phyloP scores from a whole-genome alignment of 2,113 vertebrate species.

The Hippocampus comes region DNA sequence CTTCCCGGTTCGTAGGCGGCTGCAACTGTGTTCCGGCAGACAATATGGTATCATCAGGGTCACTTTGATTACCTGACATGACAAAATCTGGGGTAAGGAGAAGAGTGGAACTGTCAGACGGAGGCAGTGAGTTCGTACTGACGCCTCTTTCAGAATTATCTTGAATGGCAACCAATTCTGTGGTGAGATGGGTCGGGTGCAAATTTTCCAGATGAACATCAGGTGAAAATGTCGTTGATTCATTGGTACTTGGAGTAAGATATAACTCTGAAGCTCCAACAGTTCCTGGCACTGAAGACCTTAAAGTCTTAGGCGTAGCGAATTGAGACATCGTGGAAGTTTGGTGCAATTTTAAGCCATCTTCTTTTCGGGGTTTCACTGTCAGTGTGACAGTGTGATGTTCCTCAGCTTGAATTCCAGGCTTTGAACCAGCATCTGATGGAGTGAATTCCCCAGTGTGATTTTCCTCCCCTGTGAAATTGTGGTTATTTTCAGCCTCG shows the following conservation, averaged over 20 bases:
- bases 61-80: slow-evolving; percentile 50
- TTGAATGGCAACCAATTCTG: slow-evolving; percentile 7
- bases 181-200: slow-evolving; percentile 6
- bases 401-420: background rate
- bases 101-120: slow-evolving; percentile 25
- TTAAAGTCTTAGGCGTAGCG: slow-evolving; percentile 8
- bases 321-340: background rate
- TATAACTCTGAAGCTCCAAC: slow-evolving; percentile 28
- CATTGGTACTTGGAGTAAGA: slow-evolving; percentile 10
- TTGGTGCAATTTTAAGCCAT: slow-evolving; percentile 8
- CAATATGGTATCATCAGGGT: slow-evolving; percentile 30
- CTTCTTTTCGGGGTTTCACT: slow-evolving; percentile 2
- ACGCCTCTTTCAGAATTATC: slow-evolving; percentile 26
- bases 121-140: slow-evolving; percentile 27
- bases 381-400: background rate
- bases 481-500: slow-evolving; percentile 16
- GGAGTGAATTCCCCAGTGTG: slow-evolving; percentile 20
- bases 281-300: slow-evolving; percentile 2
- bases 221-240: slow-evolving; percentile 6
- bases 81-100: slow-evolving; percentile 6
- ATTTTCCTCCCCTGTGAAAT: slow-evolving; percentile 28
- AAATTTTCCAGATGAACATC: slow-evolving; percentile 8
- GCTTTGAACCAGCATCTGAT: slow-evolving; percentile 8
- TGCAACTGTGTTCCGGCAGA: slow-evolving; percentile 48
- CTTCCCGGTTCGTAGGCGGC: slow-evolving; percentile 38